Conservation (phyloP, 2,888 invertebrate genomes). For the Masnerella sp. region DNA sequence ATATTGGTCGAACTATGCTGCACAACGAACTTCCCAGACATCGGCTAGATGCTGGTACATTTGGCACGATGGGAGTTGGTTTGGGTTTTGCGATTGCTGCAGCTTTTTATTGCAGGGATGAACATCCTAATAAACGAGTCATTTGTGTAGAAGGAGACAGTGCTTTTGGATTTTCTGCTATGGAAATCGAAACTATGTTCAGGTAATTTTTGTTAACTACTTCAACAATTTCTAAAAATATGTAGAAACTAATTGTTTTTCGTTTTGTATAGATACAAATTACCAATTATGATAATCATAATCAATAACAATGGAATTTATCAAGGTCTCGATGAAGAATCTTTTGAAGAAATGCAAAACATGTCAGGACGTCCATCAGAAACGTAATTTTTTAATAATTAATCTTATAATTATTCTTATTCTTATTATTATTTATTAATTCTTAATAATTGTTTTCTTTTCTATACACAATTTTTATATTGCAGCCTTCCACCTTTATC, state of each 20-base stretch:
- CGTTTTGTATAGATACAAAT: slow-evolving; percentile 85
- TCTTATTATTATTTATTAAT: neutral
- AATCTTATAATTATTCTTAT: too few relatives aligned
- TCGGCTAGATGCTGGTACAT: slow-evolving; percentile 96
- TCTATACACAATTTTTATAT: too few relatives aligned
- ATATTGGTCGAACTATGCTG: slow-evolving; percentile 94
- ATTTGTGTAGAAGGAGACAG: slow-evolving; percentile 98
- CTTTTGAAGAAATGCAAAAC: slow-evolving; percentile 83
- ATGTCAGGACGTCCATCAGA: slow-evolving; percentile 84
- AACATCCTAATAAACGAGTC: slow-evolving; percentile 89
- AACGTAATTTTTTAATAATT: too few relatives aligned
- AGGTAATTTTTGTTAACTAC: too few relatives aligned
- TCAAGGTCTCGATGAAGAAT: slow-evolving; percentile 88
- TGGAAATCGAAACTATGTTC: slow-evolving; percentile 98
- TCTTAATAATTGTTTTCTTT: neutral
- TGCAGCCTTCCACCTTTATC: slow-evolving; percentile 90
- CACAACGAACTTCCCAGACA: slow-evolving; percentile 91
- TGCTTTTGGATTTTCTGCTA: slow-evolving; percentile 98
- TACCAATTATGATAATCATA: slow-evolving; percentile 93
- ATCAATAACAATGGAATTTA: slow-evolving; percentile 98
- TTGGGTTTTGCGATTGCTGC: slow-evolving; percentile 95
- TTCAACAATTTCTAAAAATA: too few relatives aligned
- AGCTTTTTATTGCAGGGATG: slow-evolving; percentile 91
- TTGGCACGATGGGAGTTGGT: slow-evolving; percentile 98
- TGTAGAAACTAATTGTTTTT: too few relatives aligned